Percentiles rank a stretch among this genome's conserved stretches.
These are phyloP conservation scores for Zoanthus sociatus DNA, from an alignment of 92 coral and sea anemone species.

Conservation along the genomic window DNA sequence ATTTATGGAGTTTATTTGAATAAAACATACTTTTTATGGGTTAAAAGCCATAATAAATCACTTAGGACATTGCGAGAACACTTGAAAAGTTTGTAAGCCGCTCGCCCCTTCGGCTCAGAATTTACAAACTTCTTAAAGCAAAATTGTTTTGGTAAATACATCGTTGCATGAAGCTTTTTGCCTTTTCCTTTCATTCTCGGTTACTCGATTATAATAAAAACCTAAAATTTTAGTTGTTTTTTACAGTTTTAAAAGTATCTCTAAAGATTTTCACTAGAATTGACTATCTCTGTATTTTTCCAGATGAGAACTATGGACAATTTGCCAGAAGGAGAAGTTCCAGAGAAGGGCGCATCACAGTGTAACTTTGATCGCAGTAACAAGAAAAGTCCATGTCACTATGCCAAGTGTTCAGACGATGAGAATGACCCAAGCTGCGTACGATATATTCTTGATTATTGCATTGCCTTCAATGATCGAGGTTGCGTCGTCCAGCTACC, in stretches of 20 bases:
- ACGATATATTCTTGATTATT: constrained; percentile 86
- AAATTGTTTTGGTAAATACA: too few species aligned
- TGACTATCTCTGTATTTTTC: not conserved
- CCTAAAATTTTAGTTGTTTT: not conserved
- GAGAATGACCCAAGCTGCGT: constrained; percentile 72
- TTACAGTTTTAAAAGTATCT: not conserved
- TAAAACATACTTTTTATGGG: too few species aligned
- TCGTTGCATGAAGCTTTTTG: too few species aligned
- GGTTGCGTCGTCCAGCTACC: constrained; percentile 96
- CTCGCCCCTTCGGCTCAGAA: too few species aligned
- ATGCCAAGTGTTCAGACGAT: constrained; percentile 57
- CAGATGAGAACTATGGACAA: constrained; percentile 33
- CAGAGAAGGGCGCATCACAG: constrained; percentile 28
- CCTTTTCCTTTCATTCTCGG: too few species aligned
- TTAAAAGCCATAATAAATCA: too few species aligned
- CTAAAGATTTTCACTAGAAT: not conserved
- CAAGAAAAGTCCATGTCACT: constrained; percentile 83
- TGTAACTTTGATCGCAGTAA: constrained; percentile 91
- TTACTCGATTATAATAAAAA: not conserved
- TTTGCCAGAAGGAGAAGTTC: constrained; percentile 16
- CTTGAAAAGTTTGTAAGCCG: too few species aligned
- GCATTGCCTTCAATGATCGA: constrained; percentile 83
- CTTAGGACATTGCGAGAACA: too few species aligned
- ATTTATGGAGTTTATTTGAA: too few species aligned
- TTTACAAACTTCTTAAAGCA: too few species aligned